Evolutionary conservation across 2,888 invertebrate species (phyloP).

Genomic region (Colletes collaris): DNA sequence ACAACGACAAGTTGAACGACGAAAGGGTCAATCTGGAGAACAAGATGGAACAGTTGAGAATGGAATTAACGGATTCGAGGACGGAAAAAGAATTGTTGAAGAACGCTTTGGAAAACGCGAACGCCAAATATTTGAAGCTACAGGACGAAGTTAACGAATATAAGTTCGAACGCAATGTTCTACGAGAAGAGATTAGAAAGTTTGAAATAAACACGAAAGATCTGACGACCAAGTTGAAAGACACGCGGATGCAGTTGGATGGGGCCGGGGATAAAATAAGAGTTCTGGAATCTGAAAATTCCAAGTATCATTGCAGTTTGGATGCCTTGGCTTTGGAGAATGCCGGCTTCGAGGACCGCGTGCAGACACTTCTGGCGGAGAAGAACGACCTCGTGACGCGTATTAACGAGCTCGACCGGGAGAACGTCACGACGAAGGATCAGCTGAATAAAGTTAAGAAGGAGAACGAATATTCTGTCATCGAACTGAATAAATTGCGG

Average conservation of each 20-base stretch:
- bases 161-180: constrained; percentile 20
- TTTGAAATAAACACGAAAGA: constrained; percentile 14
- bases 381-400: constrained; percentile 50
- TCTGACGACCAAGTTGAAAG: constrained; percentile 23
- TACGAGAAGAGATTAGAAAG: constrained; percentile 28
- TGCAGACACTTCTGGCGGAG: constrained; percentile 53
- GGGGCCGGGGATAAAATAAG: constrained; percentile 21
- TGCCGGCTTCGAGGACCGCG: constrained; percentile 33
- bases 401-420: constrained; percentile 53
- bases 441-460: constrained; percentile 59
- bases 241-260: constrained; percentile 25
- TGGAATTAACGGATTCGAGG: constrained; percentile 39
- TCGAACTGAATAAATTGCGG: constrained; percentile 61
- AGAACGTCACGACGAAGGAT: constrained; percentile 59
- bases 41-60: constrained; percentile 51
- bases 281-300: constrained; percentile 47
- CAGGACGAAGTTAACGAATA: constrained; percentile 30
- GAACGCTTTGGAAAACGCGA: constrained; percentile 33
- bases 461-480: constrained; percentile 59
- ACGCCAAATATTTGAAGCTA: constrained; percentile 26
- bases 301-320: constrained; percentile 41
- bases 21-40: constrained; percentile 37
- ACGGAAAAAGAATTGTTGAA: constrained; percentile 46
- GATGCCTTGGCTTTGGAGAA: constrained; percentile 37
- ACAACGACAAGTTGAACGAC: constrained; percentile 31